Conservation (phyloP, 2,888 invertebrate species). For the Mythimna vitellina region DNA sequence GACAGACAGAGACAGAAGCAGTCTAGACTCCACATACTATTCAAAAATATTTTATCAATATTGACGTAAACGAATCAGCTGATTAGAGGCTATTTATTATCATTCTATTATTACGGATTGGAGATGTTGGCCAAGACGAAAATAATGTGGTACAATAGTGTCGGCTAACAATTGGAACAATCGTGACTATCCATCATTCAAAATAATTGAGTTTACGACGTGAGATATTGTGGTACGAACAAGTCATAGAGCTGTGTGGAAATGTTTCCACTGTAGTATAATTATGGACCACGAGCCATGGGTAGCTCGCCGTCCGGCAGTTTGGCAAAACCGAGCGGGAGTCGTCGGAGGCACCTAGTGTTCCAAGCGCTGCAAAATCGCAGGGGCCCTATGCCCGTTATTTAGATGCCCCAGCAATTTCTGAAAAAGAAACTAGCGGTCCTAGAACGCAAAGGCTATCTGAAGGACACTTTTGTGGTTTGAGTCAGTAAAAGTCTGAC, state of each 20-base stretch:
- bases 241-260: constrained; percentile 3
- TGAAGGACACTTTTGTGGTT: too few relatives aligned
- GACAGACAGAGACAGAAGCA: constrained; percentile 13
- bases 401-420: too few relatives aligned
- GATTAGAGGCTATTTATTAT: constrained; percentile 48
- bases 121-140: constrained; percentile 34
- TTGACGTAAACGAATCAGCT: constrained; percentile 56
- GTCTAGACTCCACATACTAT: constrained; percentile 20
- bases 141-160: constrained; percentile 33
- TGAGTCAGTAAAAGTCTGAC: too few relatives aligned
- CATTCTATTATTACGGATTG: constrained; percentile 44
- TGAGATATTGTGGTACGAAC: constrained; percentile 5
- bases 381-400: too few relatives aligned
- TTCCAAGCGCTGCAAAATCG: too few relatives aligned
- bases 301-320: too few relatives aligned
- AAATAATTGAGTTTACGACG: constrained; percentile 43
- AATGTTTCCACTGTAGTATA: neutral
- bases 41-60: constrained; percentile 34
- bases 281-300: too few relatives aligned
- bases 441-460: too few relatives aligned
- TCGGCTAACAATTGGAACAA: constrained; percentile 46
- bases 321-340: too few relatives aligned
- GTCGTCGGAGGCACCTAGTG: too few relatives aligned
- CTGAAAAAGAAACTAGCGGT: too few relatives aligned
- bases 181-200: constrained; percentile 27